Base-by-base conservation (phyloP, 1,140 invertebrate genomes). In the Pararge aegeria region DNA sequence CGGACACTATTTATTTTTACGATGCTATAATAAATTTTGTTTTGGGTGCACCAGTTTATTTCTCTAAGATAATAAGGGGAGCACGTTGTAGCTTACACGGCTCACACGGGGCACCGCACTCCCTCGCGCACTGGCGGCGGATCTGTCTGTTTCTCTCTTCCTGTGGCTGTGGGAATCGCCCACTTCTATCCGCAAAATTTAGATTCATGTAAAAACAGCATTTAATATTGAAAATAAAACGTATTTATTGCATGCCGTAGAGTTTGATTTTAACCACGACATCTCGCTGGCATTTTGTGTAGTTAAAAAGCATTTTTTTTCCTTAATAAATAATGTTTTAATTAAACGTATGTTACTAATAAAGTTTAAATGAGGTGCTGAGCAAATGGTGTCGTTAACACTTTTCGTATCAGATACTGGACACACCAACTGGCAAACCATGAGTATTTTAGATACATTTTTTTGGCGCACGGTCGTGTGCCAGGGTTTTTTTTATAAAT, bases 71-170 rank as follows among this genome's bases (percentile, higher is more conserved):
- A 75, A 71, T 70, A 73, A 70, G 80, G 80, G 73, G 75, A 78
- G 82, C 83, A 87, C 85, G 66, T 68, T 68, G 62, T 78, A 73
- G 83, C 83, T 87, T 83, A 76, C 80, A 78, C 73, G 72, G 84
- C 84, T 86, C 72, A 78, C 80, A 80, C 80, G 81, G 80, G 75
- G 83, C 81, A 80, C 83, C 70, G 73, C 73, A 73, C 68, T 68
- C 78, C 77, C 80, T 78, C 80, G 82, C 78, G 80, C 82, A 83
- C 83, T 82, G 78, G 83, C 83, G 84, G 80, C 77, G 84, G 87
- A 78, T 89, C 82, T 89, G 89, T 89, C 87, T 90, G 89, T 90
- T 90, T 85, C 89, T 90, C 87, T 90, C 87, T 90, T 90, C 85
- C 87, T 90, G 87, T 90, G 87, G 86, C 84, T 82, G 83, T 83